Base-by-base conservation (phyloP, 2,113 vertebrate species). In the Pogona vitticeps region DNA sequence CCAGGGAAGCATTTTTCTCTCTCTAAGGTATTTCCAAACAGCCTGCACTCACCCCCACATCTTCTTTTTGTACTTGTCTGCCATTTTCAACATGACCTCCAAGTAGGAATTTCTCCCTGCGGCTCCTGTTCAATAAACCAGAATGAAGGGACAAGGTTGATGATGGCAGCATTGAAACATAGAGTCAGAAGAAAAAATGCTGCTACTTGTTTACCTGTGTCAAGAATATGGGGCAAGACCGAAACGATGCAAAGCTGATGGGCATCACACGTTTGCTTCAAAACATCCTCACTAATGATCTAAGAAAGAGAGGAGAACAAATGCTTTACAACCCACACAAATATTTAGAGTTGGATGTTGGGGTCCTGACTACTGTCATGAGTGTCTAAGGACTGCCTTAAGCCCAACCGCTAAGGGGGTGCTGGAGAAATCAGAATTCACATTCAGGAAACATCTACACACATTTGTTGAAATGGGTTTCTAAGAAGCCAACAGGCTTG, bases 11-110 rank as follows among this genome's bases (percentile, higher is more conserved):
- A 20, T 28, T 65, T 6, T 56, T 33, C 33, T 15, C n/a, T 1
- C 46, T 26, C 9, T 2, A 20, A 18, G 67, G 23, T 52, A 28
- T 28, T 82, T 2, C 1, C 21, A 31, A 71, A 23, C 8, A n/a
- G 77, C 58, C 31, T 70, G 1, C 7, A 14, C 98, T 97, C 91
- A 99, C 99, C 99, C 98, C 99, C 99, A 99, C 97, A 97, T 98
- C 94, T 99, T 99, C 97, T 99, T 99, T 94, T 99, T 99, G 94
- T 99, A 99, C 91, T 99, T 99, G 77, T 99, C 98, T 77, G 98
- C 97, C 97, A 99, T 96, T 91, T 97, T 98, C 70, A 96, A 92
- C 97, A 99, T 98, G 88, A 99, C 97, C 31, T 98, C 97, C 90
- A 99, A 91, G 80, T 99, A 99, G 83, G 97, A 92, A 85, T 98